A percentile compares a stretch with the other conserved stretches of the same genome.
These are phyloP conservation scores for Drosophila vallismaia DNA, from an alignment of 2,888 invertebrate genomes.

Conservation along the genomic window DNA sequence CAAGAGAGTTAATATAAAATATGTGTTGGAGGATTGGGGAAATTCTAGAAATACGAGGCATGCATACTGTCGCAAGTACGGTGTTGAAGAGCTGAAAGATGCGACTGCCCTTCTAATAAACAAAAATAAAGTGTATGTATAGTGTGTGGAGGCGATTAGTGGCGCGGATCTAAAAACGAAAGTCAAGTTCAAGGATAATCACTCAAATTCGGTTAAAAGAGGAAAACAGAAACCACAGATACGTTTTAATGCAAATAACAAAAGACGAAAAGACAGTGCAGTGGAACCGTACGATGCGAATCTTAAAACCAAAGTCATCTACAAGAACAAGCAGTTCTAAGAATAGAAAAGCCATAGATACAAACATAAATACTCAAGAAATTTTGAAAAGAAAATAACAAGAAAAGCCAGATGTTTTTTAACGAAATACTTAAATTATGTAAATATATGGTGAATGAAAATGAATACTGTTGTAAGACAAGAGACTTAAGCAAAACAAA, in stretches of 20 bases:
- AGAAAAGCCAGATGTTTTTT: too few species aligned
- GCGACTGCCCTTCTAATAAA: conserved; percentile 10
- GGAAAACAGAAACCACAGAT: neutral
- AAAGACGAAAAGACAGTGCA: neutral
- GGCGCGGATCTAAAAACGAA: conserved; percentile 60
- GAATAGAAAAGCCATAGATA: too few species aligned
- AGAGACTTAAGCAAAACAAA: neutral
- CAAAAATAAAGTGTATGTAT: conserved; percentile 11
- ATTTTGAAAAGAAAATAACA: too few species aligned
- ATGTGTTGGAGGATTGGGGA: neutral
- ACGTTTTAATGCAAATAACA: neutral
- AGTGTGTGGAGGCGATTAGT: conserved; percentile 26
- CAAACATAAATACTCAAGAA: too few species aligned
- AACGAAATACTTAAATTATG: too few species aligned
- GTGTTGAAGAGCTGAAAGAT: neutral
- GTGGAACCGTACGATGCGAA: neutral
- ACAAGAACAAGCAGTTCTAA: neutral
- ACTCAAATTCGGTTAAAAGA: neutral
- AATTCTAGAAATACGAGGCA: neutral
- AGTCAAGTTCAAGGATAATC: conserved; percentile 31
- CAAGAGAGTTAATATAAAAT: neutral
- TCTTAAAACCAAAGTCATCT: neutral
- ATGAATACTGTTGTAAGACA: conserved; percentile 10
- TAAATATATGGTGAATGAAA: neutral
- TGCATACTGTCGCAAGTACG: neutral